phyloP scores from a whole-genome alignment of 2,797 vertebrate species.

The Xenentodon cancila region DNA sequence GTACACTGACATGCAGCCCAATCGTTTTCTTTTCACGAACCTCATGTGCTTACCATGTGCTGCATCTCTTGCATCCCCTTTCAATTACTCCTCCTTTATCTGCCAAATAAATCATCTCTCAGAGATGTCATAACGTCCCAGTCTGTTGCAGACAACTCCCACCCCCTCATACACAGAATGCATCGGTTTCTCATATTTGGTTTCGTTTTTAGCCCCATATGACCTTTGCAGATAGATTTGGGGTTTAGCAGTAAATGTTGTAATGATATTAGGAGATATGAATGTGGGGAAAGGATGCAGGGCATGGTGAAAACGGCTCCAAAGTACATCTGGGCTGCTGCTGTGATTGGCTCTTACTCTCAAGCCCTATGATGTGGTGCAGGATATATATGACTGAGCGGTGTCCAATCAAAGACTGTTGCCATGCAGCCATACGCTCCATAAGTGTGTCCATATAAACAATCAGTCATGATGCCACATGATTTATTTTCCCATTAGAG shows the following conservation, averaged over 20 bases:
- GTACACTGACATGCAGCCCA: slow-evolving; percentile 20
- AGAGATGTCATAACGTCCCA: slow-evolving; percentile 24
- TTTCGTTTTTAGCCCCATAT: neutral
- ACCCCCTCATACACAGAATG: neutral
- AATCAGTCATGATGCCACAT: neutral
- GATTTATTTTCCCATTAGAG: neutral
- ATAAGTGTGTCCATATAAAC: slow-evolving; percentile 18
- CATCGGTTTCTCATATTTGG: neutral
- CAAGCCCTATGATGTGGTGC: slow-evolving; percentile 45
- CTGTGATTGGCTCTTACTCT: slow-evolving; percentile 69
- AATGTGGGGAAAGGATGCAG: slow-evolving; percentile 23
- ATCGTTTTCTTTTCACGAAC: slow-evolving; percentile 33
- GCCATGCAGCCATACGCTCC: slow-evolving; percentile 60
- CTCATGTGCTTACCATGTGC: slow-evolving; percentile 69
- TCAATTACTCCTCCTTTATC: slow-evolving; percentile 15
- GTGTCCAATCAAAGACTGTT: slow-evolving; percentile 75
- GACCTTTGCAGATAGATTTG: neutral
- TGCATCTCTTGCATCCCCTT: slow-evolving; percentile 13
- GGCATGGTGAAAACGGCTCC: slow-evolving; percentile 25
- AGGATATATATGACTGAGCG: slow-evolving; percentile 62
- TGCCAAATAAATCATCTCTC: slow-evolving; percentile 34
- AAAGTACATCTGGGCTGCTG: slow-evolving; percentile 41
- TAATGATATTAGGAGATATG: slow-evolving; percentile 43
- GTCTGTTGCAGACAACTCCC: slow-evolving; percentile 43
- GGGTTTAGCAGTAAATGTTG: neutral